These are phyloP conservation scores for Samia ricini DNA, from an alignment of 1,140 invertebrate genomes.

Conservation along the genomic window DNA sequence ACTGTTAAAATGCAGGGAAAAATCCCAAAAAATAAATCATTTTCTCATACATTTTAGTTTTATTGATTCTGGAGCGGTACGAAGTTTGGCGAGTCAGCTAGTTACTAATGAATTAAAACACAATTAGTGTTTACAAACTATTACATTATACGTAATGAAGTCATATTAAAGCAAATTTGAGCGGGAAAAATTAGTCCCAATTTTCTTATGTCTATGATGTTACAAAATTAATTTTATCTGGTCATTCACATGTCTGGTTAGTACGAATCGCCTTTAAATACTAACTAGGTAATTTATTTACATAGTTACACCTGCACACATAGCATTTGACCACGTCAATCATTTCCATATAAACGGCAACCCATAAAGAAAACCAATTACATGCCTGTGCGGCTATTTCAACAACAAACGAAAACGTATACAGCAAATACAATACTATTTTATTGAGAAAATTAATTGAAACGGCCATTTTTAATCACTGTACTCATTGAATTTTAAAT, in stretches of 20 bases:
- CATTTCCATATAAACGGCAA: constrained; percentile 43
- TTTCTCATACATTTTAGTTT: too few species aligned
- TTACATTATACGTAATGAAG: too few species aligned
- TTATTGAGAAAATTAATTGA: constrained; percentile 8
- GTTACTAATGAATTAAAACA: too few species aligned
- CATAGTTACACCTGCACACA: constrained; percentile 26
- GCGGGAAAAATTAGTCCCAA: too few species aligned
- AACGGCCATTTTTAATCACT: background rate
- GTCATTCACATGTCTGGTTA: background rate
- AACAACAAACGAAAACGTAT: constrained; percentile 27
- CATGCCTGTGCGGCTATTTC: constrained; percentile 53
- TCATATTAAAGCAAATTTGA: too few species aligned
- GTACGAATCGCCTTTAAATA: constrained; percentile 12
- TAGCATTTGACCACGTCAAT: background rate
- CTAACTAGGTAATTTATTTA: constrained; percentile 13
- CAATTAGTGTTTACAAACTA: too few species aligned
- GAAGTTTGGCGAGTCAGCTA: too few species aligned
- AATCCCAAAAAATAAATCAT: too few species aligned
- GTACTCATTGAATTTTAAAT: constrained; percentile 1
- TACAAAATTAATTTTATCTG: too few species aligned
- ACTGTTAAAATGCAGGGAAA: too few species aligned
- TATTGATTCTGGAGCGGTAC: too few species aligned
- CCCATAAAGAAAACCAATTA: constrained; percentile 63
- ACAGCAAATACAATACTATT: constrained; percentile 4
- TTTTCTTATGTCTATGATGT: too few species aligned